Conservation (phyloP, 2,888 invertebrate species). For the Odontomyia ornata region DNA sequence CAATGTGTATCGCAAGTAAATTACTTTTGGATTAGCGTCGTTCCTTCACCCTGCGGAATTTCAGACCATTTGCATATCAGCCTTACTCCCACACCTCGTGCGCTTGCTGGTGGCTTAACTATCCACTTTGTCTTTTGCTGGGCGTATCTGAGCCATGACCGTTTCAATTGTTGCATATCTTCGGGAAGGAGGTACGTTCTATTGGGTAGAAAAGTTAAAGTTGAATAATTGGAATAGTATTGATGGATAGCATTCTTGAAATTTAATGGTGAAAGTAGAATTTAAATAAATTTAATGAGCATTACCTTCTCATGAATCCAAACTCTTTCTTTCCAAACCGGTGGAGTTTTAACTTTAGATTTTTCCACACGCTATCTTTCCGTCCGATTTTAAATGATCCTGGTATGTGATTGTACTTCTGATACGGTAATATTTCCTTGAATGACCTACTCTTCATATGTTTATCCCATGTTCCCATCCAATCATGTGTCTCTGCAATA, state of each 20-base stretch:
- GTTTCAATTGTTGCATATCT: constrained; percentile 81
- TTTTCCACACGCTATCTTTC: constrained; percentile 92
- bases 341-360: constrained; percentile 70
- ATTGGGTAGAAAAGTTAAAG: constrained; percentile 4
- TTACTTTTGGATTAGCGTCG: constrained; percentile 87
- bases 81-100: constrained; percentile 94
- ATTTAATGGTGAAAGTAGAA: too few species aligned
- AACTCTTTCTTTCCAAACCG: constrained; percentile 73
- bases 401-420: constrained; percentile 98
- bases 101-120: constrained; percentile 97
- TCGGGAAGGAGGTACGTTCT: constrained; percentile 91
- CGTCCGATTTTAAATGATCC: constrained; percentile 98
- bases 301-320: constrained; percentile 84
- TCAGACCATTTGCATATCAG: constrained; percentile 95
- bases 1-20: constrained; percentile 10
- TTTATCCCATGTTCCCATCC: constrained; percentile 98
- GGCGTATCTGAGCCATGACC: constrained; percentile 84
- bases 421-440: constrained; percentile 83
- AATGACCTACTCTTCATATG: constrained; percentile 95
- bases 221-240: neutral
- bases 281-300: neutral
- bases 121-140: constrained; percentile 90
- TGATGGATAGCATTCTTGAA: too few species aligned
- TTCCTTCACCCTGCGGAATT: constrained; percentile 83
- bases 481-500: constrained; percentile 80